These are phyloP conservation scores for Tethea ocularis DNA, from an alignment of 2,888 invertebrate genomes.

Conservation along the genomic window DNA sequence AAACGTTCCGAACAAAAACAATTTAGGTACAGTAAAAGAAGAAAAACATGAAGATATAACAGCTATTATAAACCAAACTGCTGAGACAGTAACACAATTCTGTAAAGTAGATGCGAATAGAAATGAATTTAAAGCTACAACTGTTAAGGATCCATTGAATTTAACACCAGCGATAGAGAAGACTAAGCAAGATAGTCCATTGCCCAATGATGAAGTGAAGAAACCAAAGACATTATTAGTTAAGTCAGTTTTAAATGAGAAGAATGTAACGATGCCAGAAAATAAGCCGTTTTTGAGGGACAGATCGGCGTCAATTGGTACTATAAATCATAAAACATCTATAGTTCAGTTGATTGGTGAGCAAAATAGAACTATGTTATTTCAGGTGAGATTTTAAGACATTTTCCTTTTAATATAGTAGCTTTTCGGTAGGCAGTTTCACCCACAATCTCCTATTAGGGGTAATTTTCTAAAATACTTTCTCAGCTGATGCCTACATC, in stretches of 20 bases:
- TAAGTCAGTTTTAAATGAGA: conserved; percentile 2
- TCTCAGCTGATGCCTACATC: no score
- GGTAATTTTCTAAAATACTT: no score
- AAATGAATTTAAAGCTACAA: conserved; percentile 19
- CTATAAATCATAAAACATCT: conserved; percentile 77
- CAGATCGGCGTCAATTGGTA: conserved; percentile 85
- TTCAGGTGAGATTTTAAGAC: conserved; percentile 86
- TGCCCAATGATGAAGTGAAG: conserved; percentile 33
- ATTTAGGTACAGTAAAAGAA: conserved; percentile 68
- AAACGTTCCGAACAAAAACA: conserved; percentile 58
- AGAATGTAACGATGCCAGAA: conserved; percentile 47
- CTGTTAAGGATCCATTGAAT: conserved; percentile 20
- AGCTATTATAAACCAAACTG: conserved; percentile 28
- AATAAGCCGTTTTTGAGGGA: conserved; percentile 79
- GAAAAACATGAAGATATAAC: conserved; percentile 68
- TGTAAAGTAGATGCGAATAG: conserved; percentile 18
- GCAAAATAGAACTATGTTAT: conserved; percentile 96
- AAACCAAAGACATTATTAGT: conserved; percentile 37
- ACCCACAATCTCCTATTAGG: no score
- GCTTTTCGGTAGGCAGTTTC: no score
- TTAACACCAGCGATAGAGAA: not conserved
- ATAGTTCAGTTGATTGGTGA: conserved; percentile 82
- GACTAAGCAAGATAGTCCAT: conserved; percentile 12
- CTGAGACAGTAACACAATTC: not conserved
- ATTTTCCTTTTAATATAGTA: not conserved